Percentiles rank a stretch among this genome's conserved stretches.
Conservation (phyloP, 1,140 invertebrate species). For the Drosophila nigromelanica region DNA sequence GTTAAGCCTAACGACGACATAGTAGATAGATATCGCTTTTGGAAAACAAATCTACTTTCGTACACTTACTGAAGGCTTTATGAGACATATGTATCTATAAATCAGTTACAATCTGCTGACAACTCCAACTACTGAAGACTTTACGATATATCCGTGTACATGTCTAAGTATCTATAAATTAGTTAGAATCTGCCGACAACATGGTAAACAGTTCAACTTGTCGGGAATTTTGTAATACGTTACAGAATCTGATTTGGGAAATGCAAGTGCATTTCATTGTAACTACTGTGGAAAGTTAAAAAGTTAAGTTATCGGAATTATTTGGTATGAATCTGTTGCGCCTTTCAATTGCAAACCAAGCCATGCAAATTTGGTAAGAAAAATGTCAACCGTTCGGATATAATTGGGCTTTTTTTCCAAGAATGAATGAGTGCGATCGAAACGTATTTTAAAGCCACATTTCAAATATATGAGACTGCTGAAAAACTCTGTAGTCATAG, state of each 20-base stretch:
- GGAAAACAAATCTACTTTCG: constrained; percentile 16
- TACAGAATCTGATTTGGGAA: no score
- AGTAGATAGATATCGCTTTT: neutral
- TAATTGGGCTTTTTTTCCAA: constrained; percentile 52
- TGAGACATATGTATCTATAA: no score
- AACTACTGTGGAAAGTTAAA: no score
- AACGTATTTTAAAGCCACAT: constrained; percentile 63
- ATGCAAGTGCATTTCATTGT: constrained; percentile 5
- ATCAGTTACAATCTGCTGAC: no score
- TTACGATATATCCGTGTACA: no score
- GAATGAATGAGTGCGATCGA: constrained; percentile 57
- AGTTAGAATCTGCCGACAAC: no score
- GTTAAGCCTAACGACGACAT: constrained; percentile 32
- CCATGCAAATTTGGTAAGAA: constrained; percentile 3
- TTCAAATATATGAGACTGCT: constrained; percentile 57
- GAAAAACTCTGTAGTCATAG: constrained; percentile 59
- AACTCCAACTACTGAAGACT: no score
- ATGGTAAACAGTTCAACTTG: no score
- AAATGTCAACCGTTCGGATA: constrained; percentile 41
- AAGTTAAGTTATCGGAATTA: neutral
- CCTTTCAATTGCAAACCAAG: constrained; percentile 12
- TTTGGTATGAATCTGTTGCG: constrained; percentile 18
- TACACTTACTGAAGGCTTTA: no score
- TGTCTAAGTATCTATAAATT: no score
- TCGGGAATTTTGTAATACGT: no score